These are phyloP conservation scores for Scatophagus argus DNA, from an alignment of 2,113 vertebrate species.

Conservation along the genomic window DNA sequence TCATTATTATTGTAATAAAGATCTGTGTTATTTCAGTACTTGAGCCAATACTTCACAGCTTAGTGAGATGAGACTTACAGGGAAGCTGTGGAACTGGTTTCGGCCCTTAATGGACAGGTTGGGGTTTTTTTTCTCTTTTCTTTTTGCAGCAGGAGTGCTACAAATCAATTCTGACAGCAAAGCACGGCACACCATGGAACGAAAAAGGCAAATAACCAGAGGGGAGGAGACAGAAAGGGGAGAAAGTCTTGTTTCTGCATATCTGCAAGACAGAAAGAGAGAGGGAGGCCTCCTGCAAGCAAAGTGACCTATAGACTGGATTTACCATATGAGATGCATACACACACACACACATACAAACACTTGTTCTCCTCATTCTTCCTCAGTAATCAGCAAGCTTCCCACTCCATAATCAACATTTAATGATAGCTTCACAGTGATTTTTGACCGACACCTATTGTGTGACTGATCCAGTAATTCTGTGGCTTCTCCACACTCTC, in stretches of 20 bases:
- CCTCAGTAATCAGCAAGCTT: conserved; percentile 29
- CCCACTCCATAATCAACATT: conserved; percentile 44
- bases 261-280: background rate
- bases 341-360: conserved; percentile 9
- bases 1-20: conserved; percentile 34
- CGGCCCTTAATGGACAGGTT: conserved; percentile 9
- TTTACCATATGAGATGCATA: conserved; percentile 13
- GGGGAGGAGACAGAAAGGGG: background rate
- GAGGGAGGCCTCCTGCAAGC: conserved; percentile 10
- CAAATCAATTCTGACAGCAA: conserved; percentile 55
- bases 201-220: conserved; percentile 42
- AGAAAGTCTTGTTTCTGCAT: background rate
- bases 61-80: conserved; percentile 1
- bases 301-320: conserved; percentile 29
- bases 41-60: conserved; percentile 37
- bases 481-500: background rate
- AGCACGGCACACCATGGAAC: conserved; percentile 47
- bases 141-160: conserved; percentile 4
- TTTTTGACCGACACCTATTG: conserved; percentile 5
- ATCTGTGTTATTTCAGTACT: conserved; percentile 21
- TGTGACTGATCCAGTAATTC: conserved; percentile 12
- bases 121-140: background rate
- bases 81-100: conserved; percentile 33
- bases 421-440: conserved; percentile 36
- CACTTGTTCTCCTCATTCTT: conserved; percentile 24